Conservation (phyloP, 2,888 invertebrate genomes). For the Chymomyza procnemis region DNA sequence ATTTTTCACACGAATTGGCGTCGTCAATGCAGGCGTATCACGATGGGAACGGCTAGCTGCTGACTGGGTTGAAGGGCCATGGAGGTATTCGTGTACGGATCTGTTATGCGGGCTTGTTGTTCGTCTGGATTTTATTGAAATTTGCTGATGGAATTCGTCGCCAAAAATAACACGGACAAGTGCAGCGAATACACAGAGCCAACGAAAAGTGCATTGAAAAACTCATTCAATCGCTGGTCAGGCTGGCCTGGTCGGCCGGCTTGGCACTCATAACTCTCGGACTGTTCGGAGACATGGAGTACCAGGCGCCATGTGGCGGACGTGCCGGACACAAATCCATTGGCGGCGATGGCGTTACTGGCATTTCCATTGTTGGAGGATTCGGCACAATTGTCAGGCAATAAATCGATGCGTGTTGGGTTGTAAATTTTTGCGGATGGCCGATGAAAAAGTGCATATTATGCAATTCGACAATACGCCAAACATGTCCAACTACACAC, state of each 20-base stretch:
- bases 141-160: constrained; percentile 72
- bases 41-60: constrained; percentile 30
- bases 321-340: constrained; percentile 54
- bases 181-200: constrained; percentile 5
- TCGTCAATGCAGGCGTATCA: constrained; percentile 40
- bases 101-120: constrained; percentile 17
- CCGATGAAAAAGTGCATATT: constrained; percentile 75
- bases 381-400: constrained; percentile 75
- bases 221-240: constrained; percentile 62
- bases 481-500: constrained; percentile 62
- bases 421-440: constrained; percentile 74
- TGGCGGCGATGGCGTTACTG: constrained; percentile 24
- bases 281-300: constrained; percentile 5
- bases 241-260: not conserved
- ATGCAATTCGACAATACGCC: constrained; percentile 74
- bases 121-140: constrained; percentile 62
- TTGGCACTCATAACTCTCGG: constrained; percentile 63
- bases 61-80: constrained; percentile 34
- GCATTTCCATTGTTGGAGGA: constrained; percentile 59
- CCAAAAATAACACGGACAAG: constrained; percentile 24
- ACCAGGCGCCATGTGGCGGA: constrained; percentile 40
- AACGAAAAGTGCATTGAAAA: constrained; percentile 38
- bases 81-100: constrained; percentile 4
- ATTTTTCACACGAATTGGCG: constrained; percentile 73
- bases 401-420: constrained; percentile 77